Evolutionary conservation across 2,797 vertebrate species (phyloP).

Genomic region (Zalophus californianus): DNA sequence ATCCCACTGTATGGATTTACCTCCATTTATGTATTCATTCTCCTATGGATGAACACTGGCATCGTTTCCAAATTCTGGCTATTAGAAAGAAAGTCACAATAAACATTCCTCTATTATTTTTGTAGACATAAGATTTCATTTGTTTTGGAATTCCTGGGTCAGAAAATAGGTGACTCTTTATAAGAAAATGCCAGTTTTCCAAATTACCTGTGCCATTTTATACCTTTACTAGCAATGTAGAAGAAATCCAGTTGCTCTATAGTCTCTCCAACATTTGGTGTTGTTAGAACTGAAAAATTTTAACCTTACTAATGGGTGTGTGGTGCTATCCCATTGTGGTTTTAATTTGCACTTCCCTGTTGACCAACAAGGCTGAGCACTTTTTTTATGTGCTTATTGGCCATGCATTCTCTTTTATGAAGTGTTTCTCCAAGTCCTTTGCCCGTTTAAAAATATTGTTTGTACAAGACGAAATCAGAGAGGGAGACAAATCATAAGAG

Average conservation of each 20-base stretch:
- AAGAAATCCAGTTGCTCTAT: background rate
- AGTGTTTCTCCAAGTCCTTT: background rate
- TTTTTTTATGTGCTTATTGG: background rate
- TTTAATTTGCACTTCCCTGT: slow-evolving; percentile 34
- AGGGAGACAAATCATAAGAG: background rate
- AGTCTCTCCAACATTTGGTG: background rate
- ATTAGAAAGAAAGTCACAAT: background rate
- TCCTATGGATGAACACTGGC: background rate
- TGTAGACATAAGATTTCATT: background rate
- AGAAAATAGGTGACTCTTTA: slow-evolving; percentile 2
- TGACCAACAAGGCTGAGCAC: background rate
- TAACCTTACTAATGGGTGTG: background rate
- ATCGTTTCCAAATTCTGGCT: background rate
- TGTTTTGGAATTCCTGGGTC: slow-evolving; percentile 35
- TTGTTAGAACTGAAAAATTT: background rate
- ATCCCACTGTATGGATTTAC: background rate
- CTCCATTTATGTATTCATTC: background rate
- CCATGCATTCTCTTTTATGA: background rate
- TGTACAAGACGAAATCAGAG: background rate
- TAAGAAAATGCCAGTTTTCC: slow-evolving; percentile 43
- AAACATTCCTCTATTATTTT: background rate
- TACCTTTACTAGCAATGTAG: background rate
- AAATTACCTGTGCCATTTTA: background rate
- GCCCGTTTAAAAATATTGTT: background rate
- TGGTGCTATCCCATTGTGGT: background rate